Evolutionary conservation across 2,797 vertebrate species (phyloP).

Genomic region (Helostoma temminkii): DNA sequence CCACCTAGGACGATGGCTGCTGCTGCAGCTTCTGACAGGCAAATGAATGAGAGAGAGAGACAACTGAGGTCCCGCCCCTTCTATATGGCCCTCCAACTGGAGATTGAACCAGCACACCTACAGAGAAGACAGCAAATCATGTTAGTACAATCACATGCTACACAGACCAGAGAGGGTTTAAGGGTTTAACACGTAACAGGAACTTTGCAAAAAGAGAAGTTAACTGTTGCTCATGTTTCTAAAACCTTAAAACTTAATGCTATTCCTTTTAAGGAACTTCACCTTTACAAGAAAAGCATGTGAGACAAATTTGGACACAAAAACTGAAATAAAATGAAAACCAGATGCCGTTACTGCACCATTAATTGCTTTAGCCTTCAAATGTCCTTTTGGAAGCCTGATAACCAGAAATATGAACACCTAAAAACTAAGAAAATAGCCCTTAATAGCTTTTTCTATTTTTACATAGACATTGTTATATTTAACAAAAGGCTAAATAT

Average conservation of each 20-base stretch:
- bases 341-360: conserved; percentile 18
- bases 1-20: too few relatives aligned
- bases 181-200: too few relatives aligned
- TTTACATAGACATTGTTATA: conserved; percentile 26
- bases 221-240: not conserved
- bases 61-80: too few relatives aligned
- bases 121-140: too few relatives aligned
- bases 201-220: not conserved
- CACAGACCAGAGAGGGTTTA: too few relatives aligned
- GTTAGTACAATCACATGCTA: too few relatives aligned
- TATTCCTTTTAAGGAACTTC: too few relatives aligned
- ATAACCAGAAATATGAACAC: conserved; percentile 25
- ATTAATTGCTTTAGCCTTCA: conserved; percentile 22
- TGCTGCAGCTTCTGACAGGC: too few relatives aligned
- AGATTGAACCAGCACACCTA: too few relatives aligned
- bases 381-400: too few relatives aligned
- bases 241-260: not conserved
- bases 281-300: not conserved
- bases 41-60: too few relatives aligned
- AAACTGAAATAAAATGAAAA: not conserved
- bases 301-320: conserved; percentile 10
- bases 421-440: conserved; percentile 14
- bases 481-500: conserved; percentile 29
- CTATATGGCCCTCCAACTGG: too few relatives aligned
- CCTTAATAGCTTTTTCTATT: conserved; percentile 12